Evolutionary conservation across 2,113 vertebrate genomes (phyloP), one percentile per base, ranked within the genome.

Genomic region (Podocnemis expansa): DNA sequence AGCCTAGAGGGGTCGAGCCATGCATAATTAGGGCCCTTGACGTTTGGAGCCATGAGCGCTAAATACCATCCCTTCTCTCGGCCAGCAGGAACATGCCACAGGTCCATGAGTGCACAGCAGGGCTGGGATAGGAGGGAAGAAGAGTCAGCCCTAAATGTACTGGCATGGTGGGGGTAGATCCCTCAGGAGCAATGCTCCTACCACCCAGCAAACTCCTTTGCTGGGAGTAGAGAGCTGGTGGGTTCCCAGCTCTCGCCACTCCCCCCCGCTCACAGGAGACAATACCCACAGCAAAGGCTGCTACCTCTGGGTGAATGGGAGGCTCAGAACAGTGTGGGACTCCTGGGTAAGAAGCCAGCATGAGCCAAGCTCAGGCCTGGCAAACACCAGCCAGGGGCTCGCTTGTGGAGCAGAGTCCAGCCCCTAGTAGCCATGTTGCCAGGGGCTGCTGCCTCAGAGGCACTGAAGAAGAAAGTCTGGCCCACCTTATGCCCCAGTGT

Each of bases 1-100:
- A 99, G 98, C 90, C 98, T 98, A 63, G 99, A 99, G 1, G 99
- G 99, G 96, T 99, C 99, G 91, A 99, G 96, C 99, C 99, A 99
- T 75, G 99, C 98, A 16, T 98, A 99, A 8, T 47, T 90, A 58
- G 98, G 97, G 58, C 99, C 99, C 89, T 98, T 99, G 90, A 96
- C 93, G 52, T 99, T 99, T 85, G 99, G 98, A 27, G 98, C 98
- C 98, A 99, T 99, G 52, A 99, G 98, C 8, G 97, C 96, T 89
- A 99, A 95, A 91, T 99, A 99, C 99, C 99, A 99, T 91, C 98
- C 98, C 93, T 95, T 97, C 56, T 85, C 95, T 31, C 85, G 96
- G 51, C 94, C 29, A n/a, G 84, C 45, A 5, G 98, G 97, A 89
- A 93, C 51, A 1, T 87, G 91, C 88, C 96, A 92, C 78, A 91